Evolutionary conservation across 2,797 vertebrate species (phyloP), one percentile per base, ranked within the genome.

Genomic region (Xenopus petersii): DNA sequence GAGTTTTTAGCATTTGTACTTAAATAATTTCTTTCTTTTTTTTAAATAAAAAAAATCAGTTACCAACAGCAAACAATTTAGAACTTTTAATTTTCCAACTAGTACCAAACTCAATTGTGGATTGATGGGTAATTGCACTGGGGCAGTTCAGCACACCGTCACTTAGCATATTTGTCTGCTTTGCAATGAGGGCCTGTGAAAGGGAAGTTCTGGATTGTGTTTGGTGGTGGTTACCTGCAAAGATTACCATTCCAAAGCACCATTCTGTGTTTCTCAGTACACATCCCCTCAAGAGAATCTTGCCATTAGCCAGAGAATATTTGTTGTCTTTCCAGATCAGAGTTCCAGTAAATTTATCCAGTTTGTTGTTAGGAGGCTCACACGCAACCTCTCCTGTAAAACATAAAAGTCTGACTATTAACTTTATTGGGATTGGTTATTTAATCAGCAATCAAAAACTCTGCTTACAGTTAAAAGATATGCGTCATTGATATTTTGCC

Each of bases 241-340:
- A 95, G 80, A 95, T 86, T 65, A 94, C 93, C 87, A 95, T 85
- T 48, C 93, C 93, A 70, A 94, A 95, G 82, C 94, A 95, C 92
- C 93, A 94, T 61, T 92, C 89, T 0, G 92, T 95, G 84, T 96
- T 95, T 75, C 94, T 90, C 64, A 95, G 86, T 2, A 93, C 80
- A 65, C 93, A 95, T 12, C 93, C 94, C 78, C 93, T 84, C 74
- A 95, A 82, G 71, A 95, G 87, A 84, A 93, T 89, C 77, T 92
- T 93, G 65, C 90, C 88, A 71, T 93, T 95, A 82, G 88, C 89
- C 77, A 95, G 88, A 7, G 88, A 69, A 78, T 91, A 88, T 77
- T 92, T 94, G 74, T 82, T 88, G 80, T 88, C 85, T 79, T 84
- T 89, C 93, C 93, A 94, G 80, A 80, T 85, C 15, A 95, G 88